These are phyloP conservation scores for Pitta sordida DNA, from an alignment of 2,113 vertebrate species.

Conservation along the genomic window DNA sequence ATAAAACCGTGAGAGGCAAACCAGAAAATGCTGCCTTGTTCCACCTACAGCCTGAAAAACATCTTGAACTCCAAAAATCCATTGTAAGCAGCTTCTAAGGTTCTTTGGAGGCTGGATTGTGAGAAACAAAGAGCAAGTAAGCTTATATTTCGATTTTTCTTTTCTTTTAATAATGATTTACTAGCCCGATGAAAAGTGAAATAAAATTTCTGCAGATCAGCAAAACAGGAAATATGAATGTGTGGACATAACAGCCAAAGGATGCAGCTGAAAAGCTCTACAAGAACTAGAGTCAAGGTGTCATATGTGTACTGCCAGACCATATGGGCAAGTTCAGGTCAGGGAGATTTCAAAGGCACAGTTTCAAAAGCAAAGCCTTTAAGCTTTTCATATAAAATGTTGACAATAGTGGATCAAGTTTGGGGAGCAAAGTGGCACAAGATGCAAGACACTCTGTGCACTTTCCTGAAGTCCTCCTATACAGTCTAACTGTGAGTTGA, in stretches of 20 bases:
- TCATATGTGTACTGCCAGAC: not conserved
- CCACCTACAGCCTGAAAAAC: not conserved
- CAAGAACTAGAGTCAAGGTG: not conserved
- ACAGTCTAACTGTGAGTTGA: not conserved
- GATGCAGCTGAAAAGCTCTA: not conserved
- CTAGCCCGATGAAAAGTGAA: not conserved
- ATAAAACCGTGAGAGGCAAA: not conserved
- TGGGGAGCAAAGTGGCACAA: not conserved
- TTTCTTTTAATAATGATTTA: not conserved
- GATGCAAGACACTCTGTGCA: not conserved
- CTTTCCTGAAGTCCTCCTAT: not conserved
- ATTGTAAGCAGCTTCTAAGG: not conserved
- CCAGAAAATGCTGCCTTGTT: not conserved
- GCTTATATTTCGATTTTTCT: not conserved
- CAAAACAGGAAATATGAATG: not conserved
- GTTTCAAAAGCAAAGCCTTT: not conserved
- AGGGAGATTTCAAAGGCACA: not conserved
- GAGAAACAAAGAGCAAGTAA: not conserved
- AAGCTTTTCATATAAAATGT: not conserved
- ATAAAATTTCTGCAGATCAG: not conserved
- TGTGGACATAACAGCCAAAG: not conserved
- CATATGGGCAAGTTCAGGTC: accelerated
- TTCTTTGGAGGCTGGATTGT: not conserved
- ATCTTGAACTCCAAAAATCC: not conserved
- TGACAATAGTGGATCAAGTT: not conserved